A percentile compares a stretch with the other conserved stretches of the same genome.
Conservation (phyloP, 2,888 invertebrate species). For the Anorthoa munda region DNA sequence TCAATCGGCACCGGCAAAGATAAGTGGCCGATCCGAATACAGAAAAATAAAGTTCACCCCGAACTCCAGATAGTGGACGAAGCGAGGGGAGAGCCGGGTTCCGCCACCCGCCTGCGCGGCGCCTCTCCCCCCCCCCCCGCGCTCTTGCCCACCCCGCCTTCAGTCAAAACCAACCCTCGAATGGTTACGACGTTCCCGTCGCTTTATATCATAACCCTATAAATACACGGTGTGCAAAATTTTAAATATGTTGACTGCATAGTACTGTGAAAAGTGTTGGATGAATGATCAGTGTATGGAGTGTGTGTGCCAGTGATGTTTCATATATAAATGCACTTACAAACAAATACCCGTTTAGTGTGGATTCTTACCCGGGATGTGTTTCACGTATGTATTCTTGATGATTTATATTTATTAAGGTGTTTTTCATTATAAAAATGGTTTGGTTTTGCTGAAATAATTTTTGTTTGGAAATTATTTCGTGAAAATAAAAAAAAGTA, state of each 20-base stretch:
- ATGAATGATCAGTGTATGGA: conserved; percentile 57
- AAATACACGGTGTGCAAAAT: conserved; percentile 52
- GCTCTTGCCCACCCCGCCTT: conserved; percentile 67
- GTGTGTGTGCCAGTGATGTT: conserved; percentile 63
- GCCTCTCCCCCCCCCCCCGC: conserved; percentile 66
- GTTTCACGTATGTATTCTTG: conserved; percentile 69
- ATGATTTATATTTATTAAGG: conserved; percentile 33
- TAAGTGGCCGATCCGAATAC: conserved; percentile 79
- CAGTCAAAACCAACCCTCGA: conserved; percentile 75
- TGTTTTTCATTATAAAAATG: neutral
- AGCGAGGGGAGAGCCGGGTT: conserved; percentile 45
- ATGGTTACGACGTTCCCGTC: conserved; percentile 69
- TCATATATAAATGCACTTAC: conserved; percentile 65
- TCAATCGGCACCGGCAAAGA: conserved; percentile 72
- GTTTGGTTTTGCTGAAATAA: neutral
- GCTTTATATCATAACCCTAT: conserved; percentile 58
- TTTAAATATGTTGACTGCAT: conserved; percentile 59
- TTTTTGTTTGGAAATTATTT: neutral
- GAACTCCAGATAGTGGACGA: conserved; percentile 67
- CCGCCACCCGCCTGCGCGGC: conserved; percentile 81
- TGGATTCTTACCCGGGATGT: conserved; percentile 65
- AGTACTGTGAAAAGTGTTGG: conserved; percentile 58
- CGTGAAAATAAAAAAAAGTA: neutral
- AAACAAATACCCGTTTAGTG: conserved; percentile 62
- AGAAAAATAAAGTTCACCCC: conserved; percentile 78